Percentiles rank a stretch among this genome's conserved stretches.
Conservation (phyloP, 2,888 invertebrate genomes). For the Cantharis flavilabris region DNA sequence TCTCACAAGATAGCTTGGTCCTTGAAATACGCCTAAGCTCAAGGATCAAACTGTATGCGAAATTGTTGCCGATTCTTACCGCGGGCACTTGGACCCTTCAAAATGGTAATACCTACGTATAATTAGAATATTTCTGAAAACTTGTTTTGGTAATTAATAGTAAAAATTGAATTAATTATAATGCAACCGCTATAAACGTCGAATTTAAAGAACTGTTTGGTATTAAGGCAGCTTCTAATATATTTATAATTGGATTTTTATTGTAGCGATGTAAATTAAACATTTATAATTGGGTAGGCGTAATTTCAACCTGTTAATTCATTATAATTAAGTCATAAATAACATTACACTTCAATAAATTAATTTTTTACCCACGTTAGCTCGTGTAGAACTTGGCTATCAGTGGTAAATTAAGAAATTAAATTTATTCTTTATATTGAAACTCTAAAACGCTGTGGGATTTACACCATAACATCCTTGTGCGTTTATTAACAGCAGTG, state of each 20-base stretch:
- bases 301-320: neutral
- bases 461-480: too few relatives aligned
- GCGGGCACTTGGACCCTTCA: neutral
- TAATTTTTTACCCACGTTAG: neutral
- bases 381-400: neutral
- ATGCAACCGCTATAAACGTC: neutral
- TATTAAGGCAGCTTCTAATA: neutral
- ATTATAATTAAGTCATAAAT: neutral
- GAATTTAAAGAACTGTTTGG: neutral
- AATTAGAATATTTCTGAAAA: neutral
- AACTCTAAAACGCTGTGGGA: too few relatives aligned
- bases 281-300: neutral
- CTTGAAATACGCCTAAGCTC: too few relatives aligned
- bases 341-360: neutral
- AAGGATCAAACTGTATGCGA: too few relatives aligned
- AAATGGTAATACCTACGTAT: neutral
- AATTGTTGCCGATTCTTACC: too few relatives aligned
- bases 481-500: too few relatives aligned
- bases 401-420: too few relatives aligned
- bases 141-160: neutral
- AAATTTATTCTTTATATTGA: too few relatives aligned
- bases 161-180: neutral
- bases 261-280: neutral
- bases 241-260: neutral
- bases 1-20: too few relatives aligned